Percentiles rank a stretch among this genome's conserved stretches.
Evolutionary conservation across 1,140 invertebrate species (phyloP).

Genomic region (Belonocnema kinseyi): DNA sequence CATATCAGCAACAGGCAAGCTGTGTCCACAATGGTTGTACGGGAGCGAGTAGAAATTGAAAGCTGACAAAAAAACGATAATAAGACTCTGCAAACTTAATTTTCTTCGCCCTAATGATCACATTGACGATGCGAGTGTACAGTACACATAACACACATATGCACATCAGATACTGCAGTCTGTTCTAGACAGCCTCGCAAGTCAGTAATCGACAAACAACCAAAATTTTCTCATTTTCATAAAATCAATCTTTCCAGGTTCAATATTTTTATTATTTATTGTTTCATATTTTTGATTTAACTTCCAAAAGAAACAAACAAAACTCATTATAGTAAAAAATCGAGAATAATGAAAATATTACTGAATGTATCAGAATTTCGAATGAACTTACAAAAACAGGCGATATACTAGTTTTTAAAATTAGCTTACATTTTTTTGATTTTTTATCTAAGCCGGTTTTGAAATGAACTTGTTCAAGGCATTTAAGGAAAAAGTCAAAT

Average conservation of each 20-base stretch:
- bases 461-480: too few species aligned
- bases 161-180: background rate
- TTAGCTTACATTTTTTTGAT: too few species aligned
- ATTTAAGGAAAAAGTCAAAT: too few species aligned
- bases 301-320: too few species aligned
- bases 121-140: slow-evolving; percentile 13
- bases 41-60: slow-evolving; percentile 26
- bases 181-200: slow-evolving; percentile 9
- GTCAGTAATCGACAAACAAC: background rate
- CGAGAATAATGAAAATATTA: too few species aligned
- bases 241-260: too few species aligned
- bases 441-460: too few species aligned
- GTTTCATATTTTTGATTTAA: too few species aligned
- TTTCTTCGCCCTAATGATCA: slow-evolving; percentile 27
- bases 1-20: slow-evolving; percentile 35
- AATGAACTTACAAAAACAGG: background rate
- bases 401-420: background rate
- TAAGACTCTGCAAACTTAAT: slow-evolving; percentile 23
- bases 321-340: too few species aligned
- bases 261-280: too few species aligned
- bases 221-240: too few species aligned
- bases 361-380: background rate
- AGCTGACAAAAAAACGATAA: slow-evolving; percentile 31
- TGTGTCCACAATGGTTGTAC: slow-evolving; percentile 37
- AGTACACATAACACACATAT: slow-evolving; percentile 4